Conservation (phyloP, 2,888 invertebrate genomes). For the Sarcophaga carnaria region DNA sequence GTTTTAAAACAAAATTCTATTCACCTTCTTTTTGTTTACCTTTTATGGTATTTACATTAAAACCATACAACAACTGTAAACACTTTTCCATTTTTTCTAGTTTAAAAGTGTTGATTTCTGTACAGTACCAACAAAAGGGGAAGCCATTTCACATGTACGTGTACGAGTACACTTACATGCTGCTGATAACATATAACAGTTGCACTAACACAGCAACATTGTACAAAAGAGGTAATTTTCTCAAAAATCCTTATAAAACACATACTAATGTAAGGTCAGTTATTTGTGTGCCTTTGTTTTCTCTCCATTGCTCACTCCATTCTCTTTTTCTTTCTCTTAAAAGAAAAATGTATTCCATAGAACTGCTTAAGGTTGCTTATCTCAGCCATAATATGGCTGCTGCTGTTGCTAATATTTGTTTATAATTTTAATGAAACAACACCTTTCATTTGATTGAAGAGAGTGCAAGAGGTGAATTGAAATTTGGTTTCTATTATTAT, state of each 20-base stretch:
- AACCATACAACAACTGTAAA: no score
- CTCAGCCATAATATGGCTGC: slow-evolving; percentile 20
- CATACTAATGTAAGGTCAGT: slow-evolving; percentile 30
- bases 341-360: slow-evolving; percentile 1
- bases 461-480: neutral
- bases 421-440: slow-evolving; percentile 36
- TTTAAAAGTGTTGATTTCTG: no score
- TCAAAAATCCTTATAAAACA: neutral
- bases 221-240: neutral
- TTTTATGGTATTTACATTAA: no score
- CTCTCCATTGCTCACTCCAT: neutral
- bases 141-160: no score
- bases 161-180: neutral
- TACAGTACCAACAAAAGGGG: no score
- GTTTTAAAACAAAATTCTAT: no score
- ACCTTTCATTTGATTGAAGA: slow-evolving; percentile 1
- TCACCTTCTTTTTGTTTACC: no score
- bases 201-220: neutral
- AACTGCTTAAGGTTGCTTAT: slow-evolving; percentile 31
- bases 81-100: no score
- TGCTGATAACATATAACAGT: neutral
- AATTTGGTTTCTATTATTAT: slow-evolving; percentile 3
- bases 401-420: slow-evolving; percentile 21
- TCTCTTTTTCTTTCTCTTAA: neutral
- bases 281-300: neutral